A percentile compares a stretch with the other conserved stretches of the same genome.
phyloP scores from a whole-genome alignment of 2,113 vertebrate species.

The Etheostoma spectabile region DNA sequence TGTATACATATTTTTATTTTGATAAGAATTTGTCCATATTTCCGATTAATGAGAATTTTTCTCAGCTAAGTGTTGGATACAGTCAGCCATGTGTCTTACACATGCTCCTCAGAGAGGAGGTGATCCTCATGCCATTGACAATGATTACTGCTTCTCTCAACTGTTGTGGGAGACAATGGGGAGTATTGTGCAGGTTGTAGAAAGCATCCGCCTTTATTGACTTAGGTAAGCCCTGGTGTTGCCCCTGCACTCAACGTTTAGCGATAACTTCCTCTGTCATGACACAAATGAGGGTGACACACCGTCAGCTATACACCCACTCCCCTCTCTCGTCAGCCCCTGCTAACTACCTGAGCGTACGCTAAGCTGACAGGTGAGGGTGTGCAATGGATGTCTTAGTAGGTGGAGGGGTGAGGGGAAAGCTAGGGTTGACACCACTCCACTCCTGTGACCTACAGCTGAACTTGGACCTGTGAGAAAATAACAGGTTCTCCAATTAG shows the following conservation, averaged over 20 bases:
- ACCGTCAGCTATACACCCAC: slow-evolving; percentile 35
- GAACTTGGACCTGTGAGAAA: slow-evolving; percentile 82
- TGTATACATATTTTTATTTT: background rate
- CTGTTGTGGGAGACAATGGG: slow-evolving; percentile 71
- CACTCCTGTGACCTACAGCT: slow-evolving; percentile 72
- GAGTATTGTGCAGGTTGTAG: slow-evolving; percentile 70
- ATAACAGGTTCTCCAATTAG: slow-evolving; percentile 80
- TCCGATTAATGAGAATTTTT: background rate
- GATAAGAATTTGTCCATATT: background rate
- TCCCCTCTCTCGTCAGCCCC: slow-evolving; percentile 33
- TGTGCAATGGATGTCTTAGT: slow-evolving; percentile 63
- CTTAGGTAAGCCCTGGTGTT: slow-evolving; percentile 63
- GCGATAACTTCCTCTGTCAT: slow-evolving; percentile 81
- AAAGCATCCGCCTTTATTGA: slow-evolving; percentile 77
- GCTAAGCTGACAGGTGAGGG: slow-evolving; percentile 79
- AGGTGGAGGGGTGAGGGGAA: slow-evolving; percentile 22
- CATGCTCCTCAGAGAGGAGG: slow-evolving; percentile 23
- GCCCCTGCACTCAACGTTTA: slow-evolving; percentile 70
- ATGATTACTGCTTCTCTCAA: slow-evolving; percentile 53
- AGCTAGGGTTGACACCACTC: slow-evolving; percentile 55
- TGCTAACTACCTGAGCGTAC: slow-evolving; percentile 64
- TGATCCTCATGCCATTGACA: slow-evolving; percentile 19
- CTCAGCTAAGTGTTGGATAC: background rate
- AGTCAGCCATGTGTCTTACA: background rate
- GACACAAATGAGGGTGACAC: slow-evolving; percentile 61